These are phyloP conservation scores for Lacanobia wlatinum DNA, from an alignment of 2,888 invertebrate genomes.

Conservation along the genomic window DNA sequence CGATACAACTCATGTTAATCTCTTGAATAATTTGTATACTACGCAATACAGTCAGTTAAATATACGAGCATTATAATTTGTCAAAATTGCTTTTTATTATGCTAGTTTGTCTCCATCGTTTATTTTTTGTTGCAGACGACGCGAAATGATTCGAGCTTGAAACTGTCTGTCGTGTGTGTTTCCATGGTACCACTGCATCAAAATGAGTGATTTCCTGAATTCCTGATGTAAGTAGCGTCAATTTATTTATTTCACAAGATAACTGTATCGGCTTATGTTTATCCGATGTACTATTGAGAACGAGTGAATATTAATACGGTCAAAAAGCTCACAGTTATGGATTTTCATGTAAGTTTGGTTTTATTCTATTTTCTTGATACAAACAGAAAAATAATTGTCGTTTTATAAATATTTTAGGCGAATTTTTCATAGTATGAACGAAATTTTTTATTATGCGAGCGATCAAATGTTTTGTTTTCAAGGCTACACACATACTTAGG, in stretches of 20 bases:
- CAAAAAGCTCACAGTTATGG: not conserved
- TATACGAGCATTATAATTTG: too few species aligned
- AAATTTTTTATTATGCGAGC: not conserved
- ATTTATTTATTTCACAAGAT: not conserved
- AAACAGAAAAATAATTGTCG: too few species aligned
- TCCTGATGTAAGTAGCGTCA: constrained; percentile 2
- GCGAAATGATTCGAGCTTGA: constrained; percentile 5
- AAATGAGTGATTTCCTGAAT: constrained; percentile 23
- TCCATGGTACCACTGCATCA: constrained; percentile 21
- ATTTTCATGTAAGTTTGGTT: constrained; percentile 34
- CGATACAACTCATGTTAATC: not conserved
- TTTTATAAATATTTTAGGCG: too few species aligned
- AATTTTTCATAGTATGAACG: not conserved
- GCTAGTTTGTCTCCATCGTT: not conserved
- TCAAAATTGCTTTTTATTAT: too few species aligned
- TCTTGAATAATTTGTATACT: not conserved
- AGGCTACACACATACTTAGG: not conserved
- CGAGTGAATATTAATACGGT: not conserved
- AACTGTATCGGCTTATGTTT: not conserved
- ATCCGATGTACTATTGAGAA: not conserved
- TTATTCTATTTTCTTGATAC: not conserved
- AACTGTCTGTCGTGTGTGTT: not conserved
- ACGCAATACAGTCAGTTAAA: not conserved
- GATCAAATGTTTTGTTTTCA: not conserved
- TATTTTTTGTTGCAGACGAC: too few species aligned